These are phyloP conservation scores for Actinostola sp. DNA, from an alignment of 92 coral and sea anemone genomes.

Conservation along the genomic window DNA sequence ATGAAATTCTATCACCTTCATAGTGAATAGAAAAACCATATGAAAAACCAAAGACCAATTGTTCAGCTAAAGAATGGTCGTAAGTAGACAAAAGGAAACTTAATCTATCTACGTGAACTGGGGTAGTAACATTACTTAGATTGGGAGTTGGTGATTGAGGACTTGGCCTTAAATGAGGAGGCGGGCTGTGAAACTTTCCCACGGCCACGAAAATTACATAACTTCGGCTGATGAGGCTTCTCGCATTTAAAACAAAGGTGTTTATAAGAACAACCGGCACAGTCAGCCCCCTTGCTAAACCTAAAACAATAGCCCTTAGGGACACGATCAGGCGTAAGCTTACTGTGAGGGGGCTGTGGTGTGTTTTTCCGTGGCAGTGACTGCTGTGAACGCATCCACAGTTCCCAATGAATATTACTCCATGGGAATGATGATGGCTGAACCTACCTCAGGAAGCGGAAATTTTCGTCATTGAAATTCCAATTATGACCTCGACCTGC, in stretches of 20 bases:
- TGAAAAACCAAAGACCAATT: conserved; percentile 36
- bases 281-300: conserved; percentile 38
- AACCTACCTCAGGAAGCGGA: conserved; percentile 46
- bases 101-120: conserved; percentile 47
- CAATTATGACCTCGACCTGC: conserved; percentile 57
- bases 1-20: conserved; percentile 15
- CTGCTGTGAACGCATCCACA: conserved; percentile 57
- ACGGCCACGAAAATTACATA: conserved; percentile 10
- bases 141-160: neutral
- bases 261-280: conserved; percentile 51
- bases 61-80: conserved; percentile 30
- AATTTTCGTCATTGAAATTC: conserved; percentile 58
- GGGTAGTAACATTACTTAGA: conserved; percentile 72
- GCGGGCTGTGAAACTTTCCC: neutral
- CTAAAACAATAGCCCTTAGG: conserved; percentile 45
- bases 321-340: neutral
- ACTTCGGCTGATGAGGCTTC: conserved; percentile 36
- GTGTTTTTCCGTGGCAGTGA: neutral
- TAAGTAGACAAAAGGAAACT: conserved; percentile 23
- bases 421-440: conserved; percentile 36
- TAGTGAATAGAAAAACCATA: conserved; percentile 56
- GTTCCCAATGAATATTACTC: conserved; percentile 48
- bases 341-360: neutral
- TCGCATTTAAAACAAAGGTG: conserved; percentile 58
- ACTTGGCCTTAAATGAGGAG: neutral